These are phyloP conservation scores for Eupithecia pulchellata DNA, from an alignment of 2,888 invertebrate genomes.

Conservation along the genomic window DNA sequence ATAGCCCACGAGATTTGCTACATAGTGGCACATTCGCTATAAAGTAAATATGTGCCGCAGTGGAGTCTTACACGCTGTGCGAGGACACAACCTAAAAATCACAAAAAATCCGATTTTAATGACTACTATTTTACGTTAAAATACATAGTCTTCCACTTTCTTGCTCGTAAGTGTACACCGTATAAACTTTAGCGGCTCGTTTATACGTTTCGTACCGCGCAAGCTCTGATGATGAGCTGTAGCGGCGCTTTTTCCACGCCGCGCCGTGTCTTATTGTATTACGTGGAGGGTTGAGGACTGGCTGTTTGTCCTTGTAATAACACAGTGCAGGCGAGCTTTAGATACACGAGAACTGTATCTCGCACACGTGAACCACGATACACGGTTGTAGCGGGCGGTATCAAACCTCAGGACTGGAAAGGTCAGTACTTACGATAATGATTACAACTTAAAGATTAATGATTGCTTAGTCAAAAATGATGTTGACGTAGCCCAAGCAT, in stretches of 20 bases:
- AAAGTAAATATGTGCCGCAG: too few species aligned
- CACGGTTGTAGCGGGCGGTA: too few species aligned
- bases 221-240: constrained; percentile 5
- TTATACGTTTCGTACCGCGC: constrained; percentile 1
- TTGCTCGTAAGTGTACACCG: constrained; percentile 9
- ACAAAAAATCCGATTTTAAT: not conserved
- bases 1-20: too few species aligned
- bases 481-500: too few species aligned
- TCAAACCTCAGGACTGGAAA: too few species aligned
- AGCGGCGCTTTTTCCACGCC: not conserved
- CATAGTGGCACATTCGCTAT: too few species aligned
- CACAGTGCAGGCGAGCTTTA: not conserved
- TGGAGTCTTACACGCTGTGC: too few species aligned
- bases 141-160: not conserved
- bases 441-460: too few species aligned
- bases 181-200: constrained; percentile 2
- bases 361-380: not conserved
- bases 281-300: not conserved
- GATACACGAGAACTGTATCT: not conserved
- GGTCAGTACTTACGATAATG: too few species aligned
- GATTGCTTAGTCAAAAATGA: too few species aligned
- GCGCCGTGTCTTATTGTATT: constrained; percentile 11
- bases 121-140: not conserved
- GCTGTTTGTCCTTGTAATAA: not conserved
- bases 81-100: not conserved